Conservation (phyloP, 2,797 vertebrate genomes). For the Eupleurogrammus muticus region DNA sequence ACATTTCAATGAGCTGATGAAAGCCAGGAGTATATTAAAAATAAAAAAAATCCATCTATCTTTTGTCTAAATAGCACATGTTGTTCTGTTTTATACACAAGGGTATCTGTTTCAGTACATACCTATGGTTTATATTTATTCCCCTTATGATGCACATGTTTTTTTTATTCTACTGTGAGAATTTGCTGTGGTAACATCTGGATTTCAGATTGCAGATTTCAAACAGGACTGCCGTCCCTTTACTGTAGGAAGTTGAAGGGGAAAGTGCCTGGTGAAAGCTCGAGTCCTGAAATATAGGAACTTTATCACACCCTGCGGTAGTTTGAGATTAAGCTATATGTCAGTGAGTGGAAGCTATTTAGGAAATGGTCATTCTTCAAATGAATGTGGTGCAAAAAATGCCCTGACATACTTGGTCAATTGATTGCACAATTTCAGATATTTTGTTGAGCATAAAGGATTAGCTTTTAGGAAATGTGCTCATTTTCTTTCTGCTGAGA, state of each 20-base stretch:
- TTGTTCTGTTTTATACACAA: neutral
- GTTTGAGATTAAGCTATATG: neutral
- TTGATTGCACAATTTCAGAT: neutral
- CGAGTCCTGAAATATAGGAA: constrained; percentile 18
- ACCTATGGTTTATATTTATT: constrained; percentile 13
- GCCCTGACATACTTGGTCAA: neutral
- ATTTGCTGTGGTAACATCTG: constrained; percentile 60
- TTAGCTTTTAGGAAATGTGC: no score
- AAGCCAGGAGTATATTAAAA: neutral
- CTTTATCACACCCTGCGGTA: neutral
- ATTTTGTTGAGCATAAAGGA: neutral
- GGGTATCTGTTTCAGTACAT: constrained; percentile 11
- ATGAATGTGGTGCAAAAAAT: no score
- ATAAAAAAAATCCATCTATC: neutral
- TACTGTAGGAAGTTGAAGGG: constrained; percentile 14
- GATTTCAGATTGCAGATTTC: constrained; percentile 25
- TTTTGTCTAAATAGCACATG: neutral
- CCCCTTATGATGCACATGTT: constrained; percentile 7
- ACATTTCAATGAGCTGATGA: neutral
- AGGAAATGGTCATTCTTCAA: neutral
- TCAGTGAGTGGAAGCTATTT: neutral
- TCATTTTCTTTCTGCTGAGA: no score
- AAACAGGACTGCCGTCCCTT: constrained; percentile 30
- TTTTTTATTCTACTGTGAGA: constrained; percentile 31
- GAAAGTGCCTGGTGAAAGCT: constrained; percentile 19